Base-by-base conservation (phyloP, 2,797 vertebrate species). In the Tokudaia tokunoshimensis region DNA sequence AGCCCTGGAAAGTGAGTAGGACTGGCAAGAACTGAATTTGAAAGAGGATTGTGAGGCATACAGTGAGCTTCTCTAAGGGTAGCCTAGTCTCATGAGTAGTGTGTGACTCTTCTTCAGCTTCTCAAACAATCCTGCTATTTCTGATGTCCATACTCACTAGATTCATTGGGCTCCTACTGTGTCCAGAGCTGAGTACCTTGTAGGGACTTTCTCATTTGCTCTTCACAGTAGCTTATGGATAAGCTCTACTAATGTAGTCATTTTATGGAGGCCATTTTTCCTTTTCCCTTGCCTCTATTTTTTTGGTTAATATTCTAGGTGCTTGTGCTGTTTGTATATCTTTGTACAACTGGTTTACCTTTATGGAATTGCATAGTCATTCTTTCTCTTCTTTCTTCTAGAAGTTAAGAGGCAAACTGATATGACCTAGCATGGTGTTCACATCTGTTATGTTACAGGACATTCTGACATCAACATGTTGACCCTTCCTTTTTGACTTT, bases 401-500 rank as follows among this genome's bases (percentile, higher is more conserved):
- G 82, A 24, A 37, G 65, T 34, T 12, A 72, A 84, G 94, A 87
- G 19, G 44, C 47, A 93, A 89, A 67, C 31, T 29, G 14, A 85
- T 57, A 13, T 81, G 80, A 52, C 29, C 70, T 19, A 70, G 75
- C 12, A 3, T 8, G 37, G 19, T 55, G 52, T 55, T 59, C 41
- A 74, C 37, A 78, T 47, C 57, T 61, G 61, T 44, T 47, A 29
- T 34, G 13, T n/a, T 29, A 47, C 61, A 81, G 84, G 72, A 44
- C 26, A n/a, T 67, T 90, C 63, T 81, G 94, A 92, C 55, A 31
- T 83, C 26, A 59, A 34, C 24, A 19, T 88, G 72, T 72, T 90
- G 78, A 92, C 61, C 44, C 81, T 61, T 75, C 24, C 92, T 22
- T 79, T 93, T 90, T 88, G 67, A 93, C 41, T 87, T 80, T 65